Base-by-base conservation (phyloP, 2,797 vertebrate species). In the Pteronotus mesoamericanus region DNA sequence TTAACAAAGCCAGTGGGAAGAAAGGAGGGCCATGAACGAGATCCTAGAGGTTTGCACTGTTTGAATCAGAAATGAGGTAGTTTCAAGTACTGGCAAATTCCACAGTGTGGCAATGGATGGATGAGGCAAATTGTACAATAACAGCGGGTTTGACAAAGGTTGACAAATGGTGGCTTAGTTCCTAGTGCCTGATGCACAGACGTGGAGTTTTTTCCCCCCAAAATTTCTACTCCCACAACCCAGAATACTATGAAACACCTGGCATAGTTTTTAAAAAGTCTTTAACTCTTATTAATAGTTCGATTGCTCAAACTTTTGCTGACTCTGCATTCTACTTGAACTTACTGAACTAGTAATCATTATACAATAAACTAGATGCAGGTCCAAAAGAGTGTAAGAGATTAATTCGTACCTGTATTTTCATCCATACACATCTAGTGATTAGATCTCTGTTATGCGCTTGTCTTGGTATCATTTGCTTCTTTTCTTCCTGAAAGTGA, bases 391-490 rank as follows among this genome's bases (percentile, higher is more conserved):
- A 29, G n/a, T 14, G 1, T 5, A 26, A 75, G 61, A 85, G 19
- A 51, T 19, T 84, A 71, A 1, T n/a, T 59, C 26, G 32, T 97
- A 97, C 97, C 97, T 97, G 97, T 94, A 19, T 92, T 94, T 95
- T 96, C 78, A 42, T 94, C 90, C 68, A 1, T 24, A 64, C 68
- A 66, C 90, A 66, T 96, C 95, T 88, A 97, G 32, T 53, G 51
- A 51, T 51, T n/a, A 39, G 85, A 48, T 95, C 85, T 90, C 86
- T 55, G 77, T 55, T 79, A 19, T 0, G 61, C 71, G 85, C 90
- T 89, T 93, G 92, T 96, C 96, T 97, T 83, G 90, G 85, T 96
- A 94, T 92, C 97, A 97, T 97, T 88, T 93, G 95, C 88, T 94
- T 71, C 97, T 86, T 89, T 80, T 92, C 68, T 53, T 24, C 95